These are phyloP conservation scores for Cyrtodaria siliqua DNA, from an alignment of 2,888 invertebrate species.

Conservation along the genomic window DNA sequence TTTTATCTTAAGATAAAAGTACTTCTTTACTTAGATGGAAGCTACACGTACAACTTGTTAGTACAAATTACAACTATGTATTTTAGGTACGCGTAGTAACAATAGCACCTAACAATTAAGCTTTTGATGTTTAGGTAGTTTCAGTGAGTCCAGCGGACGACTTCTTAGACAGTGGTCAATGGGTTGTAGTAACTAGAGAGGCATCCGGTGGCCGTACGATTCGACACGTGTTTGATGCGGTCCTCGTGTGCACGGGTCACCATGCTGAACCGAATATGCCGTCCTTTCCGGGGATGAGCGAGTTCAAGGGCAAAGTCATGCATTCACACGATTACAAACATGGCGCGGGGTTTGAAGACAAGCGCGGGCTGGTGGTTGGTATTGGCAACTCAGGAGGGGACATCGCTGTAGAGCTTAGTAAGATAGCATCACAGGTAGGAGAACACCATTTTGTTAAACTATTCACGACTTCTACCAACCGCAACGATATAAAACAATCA, in stretches of 20 bases:
- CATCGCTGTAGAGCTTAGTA: constrained; percentile 86
- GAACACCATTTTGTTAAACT: too few relatives aligned
- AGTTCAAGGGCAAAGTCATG: constrained; percentile 78
- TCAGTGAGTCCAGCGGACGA: constrained; percentile 21
- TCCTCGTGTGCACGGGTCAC: constrained; percentile 82
- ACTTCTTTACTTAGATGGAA: too few relatives aligned
- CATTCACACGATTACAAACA: constrained; percentile 82
- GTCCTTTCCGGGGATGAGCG: constrained; percentile 69
- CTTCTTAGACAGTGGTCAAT: constrained; percentile 73
- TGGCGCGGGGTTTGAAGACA: constrained; percentile 76
- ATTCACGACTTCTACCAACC: too few relatives aligned
- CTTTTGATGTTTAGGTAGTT: constrained; percentile 12
- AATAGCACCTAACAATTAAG: too few relatives aligned
- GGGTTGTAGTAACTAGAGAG: constrained; percentile 75
- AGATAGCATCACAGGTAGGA: constrained; percentile 80
- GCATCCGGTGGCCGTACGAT: constrained; percentile 63
- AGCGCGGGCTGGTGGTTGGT: constrained; percentile 86
- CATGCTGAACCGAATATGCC: constrained; percentile 75
- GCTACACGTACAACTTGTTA: too few relatives aligned
- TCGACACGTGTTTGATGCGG: constrained; percentile 72
- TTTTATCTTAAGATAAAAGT: too few relatives aligned
- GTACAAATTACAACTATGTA: too few relatives aligned
- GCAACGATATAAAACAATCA: too few relatives aligned
- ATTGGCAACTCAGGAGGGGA: constrained; percentile 87
- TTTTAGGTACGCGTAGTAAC: too few relatives aligned